phyloP scores from a whole-genome alignment of 2,113 vertebrate species.

The Polypterus bichir region DNA sequence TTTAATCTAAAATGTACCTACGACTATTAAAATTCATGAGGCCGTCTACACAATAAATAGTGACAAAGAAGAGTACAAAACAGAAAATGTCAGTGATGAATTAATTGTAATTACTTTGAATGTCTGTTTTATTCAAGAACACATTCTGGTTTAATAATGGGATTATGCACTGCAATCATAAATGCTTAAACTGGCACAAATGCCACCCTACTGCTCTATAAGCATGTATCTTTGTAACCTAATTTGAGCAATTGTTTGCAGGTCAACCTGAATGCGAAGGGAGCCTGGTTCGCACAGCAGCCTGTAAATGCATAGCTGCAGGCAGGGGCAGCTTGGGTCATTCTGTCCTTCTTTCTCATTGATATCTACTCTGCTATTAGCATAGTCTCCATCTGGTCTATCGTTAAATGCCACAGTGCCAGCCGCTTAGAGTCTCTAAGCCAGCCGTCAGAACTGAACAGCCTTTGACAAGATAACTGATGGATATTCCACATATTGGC shows the following conservation, averaged over 20 bases:
- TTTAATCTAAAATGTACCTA: slow-evolving; percentile 32
- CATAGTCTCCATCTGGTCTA: slow-evolving; percentile 49
- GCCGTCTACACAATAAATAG: slow-evolving; percentile 42
- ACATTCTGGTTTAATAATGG: slow-evolving; percentile 8
- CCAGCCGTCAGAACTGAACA: slow-evolving; percentile 1
- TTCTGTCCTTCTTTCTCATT: slow-evolving; percentile 41
- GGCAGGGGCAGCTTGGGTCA: slow-evolving; percentile 33
- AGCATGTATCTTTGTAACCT: slow-evolving; percentile 22
- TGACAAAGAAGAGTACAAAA: slow-evolving; percentile 30
- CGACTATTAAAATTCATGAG: slow-evolving; percentile 27
- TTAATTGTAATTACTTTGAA: slow-evolving; percentile 34
- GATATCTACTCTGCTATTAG: slow-evolving; percentile 50
- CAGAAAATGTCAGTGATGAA: slow-evolving; percentile 41
- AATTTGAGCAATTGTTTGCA: slow-evolving; percentile 20
- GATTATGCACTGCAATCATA: slow-evolving; percentile 11
- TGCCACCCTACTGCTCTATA: slow-evolving; percentile 16
- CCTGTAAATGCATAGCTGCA: slow-evolving; percentile 28
- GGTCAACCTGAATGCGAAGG: slow-evolving; percentile 16
- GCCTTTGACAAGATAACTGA: slow-evolving; percentile 31
- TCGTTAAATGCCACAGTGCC: slow-evolving; percentile 16
- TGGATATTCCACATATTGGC: slow-evolving; percentile 27
- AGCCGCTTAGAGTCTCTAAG: slow-evolving; percentile 4
- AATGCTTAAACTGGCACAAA: slow-evolving; percentile 18
- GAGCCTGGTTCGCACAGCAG: slow-evolving; percentile 27
- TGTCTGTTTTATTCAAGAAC: slow-evolving; percentile 32